Evolutionary conservation across 2,888 invertebrate species (phyloP), one percentile per base, ranked within the genome.

Genomic region (Lydus trimaculatus): DNA sequence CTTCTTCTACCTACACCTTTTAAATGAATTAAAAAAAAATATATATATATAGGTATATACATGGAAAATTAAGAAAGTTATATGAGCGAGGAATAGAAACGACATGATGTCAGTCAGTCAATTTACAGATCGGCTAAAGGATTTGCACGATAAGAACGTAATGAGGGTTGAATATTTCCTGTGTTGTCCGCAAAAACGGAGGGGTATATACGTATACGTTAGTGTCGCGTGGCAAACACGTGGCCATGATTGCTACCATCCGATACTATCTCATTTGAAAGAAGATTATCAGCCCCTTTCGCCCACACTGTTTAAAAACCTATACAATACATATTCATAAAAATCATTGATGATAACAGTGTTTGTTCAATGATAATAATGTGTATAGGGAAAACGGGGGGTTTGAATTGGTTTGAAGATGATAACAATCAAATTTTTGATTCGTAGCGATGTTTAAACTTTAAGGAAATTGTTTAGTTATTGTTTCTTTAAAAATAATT

Each of bases 71-170:
- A 48, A 48, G 25, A 20, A 20, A 48, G 23, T 15, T 81, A 78
- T 79, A 80, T 81, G 79, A 28, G 4, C 4, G 2, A 28, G 28
- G 4, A 3, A 28, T 4, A 28, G 78, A 63, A 61, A 66, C 65
- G 75, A 74, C 72, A 71, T 66, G 70, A 74, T 74, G 74, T 73
- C 75, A 43, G 62, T 39, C 64, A 72, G 73, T 76, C 79, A 84
- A 84, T 84, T 84, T 84, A 80, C 79, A 82, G 83, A 84, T 83
- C 82, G 80, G 79, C 83, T 84, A 81, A 82, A 80, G 78, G 77
- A 79, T 77, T 81, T 79, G 76, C 13, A 4, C 70, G 84, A 84
- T 84, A 84, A 83, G 81, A 74, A 74, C 71, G 76, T 82, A 82
- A 82, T 81, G 82, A 81, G 80, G 77, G 73, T 73, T 73, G 74